Evolutionary conservation across 2,888 invertebrate genomes (phyloP), one percentile per base, ranked within the genome.

Genomic region (Mythimna pallens): DNA sequence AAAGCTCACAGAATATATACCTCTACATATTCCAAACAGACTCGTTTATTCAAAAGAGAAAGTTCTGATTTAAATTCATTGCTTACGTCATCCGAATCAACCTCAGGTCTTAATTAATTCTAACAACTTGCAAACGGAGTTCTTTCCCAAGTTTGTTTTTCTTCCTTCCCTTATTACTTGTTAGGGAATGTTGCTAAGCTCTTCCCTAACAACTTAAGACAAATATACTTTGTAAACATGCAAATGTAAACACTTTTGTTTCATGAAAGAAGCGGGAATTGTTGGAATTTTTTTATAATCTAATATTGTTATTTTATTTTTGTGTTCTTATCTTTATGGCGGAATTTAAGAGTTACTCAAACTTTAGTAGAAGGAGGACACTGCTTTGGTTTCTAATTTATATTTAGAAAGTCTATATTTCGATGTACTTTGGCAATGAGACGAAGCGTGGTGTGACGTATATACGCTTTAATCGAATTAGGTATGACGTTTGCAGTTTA

Each of bases 41-140:
- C 67, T 8, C 55, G 14, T 36, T 80, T 80, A 81, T 69, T 58
- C 63, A 66, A 55, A 68, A 47, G 63, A 55, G 7, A 22, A 69
- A 67, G 59, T 73, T 65, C 9, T 62, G 52, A 69, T 77, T 70
- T 34, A 67, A 80, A 72, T 73, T 73, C 65, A 81, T 73, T 68
- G 74, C 78, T 67, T 55, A 69, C 81, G 70, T 71, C 68, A 66
- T 71, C 63, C 73, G 70, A 62, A 63, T 71, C 71, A 65, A 67
- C 61, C 36, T 30, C 70, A 76, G 70, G 63, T 67, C 71, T 68
- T 75, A 77, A 82, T 82, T 82, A 84, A 77, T 81, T 84, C 65
- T 57, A 72, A 71, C 67, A 70, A 84, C 63, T 81, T 72, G 40
- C 22, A 22, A 80, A 54, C 62, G 10, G 55, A 72, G 70, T 73